These are phyloP conservation scores for Sandelia bainsii DNA, from an alignment of 2,797 vertebrate species.

Conservation along the genomic window DNA sequence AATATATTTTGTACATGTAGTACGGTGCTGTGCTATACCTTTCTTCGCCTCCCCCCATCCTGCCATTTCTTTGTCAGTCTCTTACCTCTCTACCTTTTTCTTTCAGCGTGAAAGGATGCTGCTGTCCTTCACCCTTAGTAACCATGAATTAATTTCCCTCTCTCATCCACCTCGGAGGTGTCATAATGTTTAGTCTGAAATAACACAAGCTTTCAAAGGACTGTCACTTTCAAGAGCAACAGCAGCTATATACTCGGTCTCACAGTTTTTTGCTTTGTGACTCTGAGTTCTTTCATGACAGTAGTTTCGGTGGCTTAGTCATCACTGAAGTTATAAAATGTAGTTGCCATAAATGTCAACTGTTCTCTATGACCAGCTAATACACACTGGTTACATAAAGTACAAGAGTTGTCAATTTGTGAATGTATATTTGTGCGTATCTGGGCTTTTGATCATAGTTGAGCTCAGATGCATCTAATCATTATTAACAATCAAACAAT, in stretches of 20 bases:
- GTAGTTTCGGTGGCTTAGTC: slow-evolving; percentile 18
- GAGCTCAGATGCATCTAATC: no score
- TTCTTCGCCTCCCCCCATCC: background rate
- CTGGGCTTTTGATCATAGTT: no score
- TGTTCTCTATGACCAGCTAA: no score
- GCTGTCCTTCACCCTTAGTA: background rate
- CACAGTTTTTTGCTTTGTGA: slow-evolving; percentile 2
- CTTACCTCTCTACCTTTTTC: no score
- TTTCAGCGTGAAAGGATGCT: slow-evolving; percentile 2
- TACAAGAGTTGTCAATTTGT: no score
- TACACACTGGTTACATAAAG: no score
- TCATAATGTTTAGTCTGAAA: slow-evolving; percentile 43
- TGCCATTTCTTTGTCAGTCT: slow-evolving; percentile 2
- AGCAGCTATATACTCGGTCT: background rate
- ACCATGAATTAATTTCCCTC: slow-evolving; percentile 36
- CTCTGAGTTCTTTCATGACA: slow-evolving; percentile 6
- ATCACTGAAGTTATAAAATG: background rate
- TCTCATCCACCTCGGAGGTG: slow-evolving; percentile 16
- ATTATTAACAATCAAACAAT: no score
- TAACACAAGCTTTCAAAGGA: slow-evolving; percentile 41
- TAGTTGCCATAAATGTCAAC: no score
- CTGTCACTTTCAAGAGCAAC: slow-evolving; percentile 38
- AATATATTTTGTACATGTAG: slow-evolving; percentile 16
- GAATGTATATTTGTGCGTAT: no score
- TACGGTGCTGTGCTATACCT: background rate